phyloP scores from a whole-genome alignment of 2,113 vertebrate genomes.

The Sarotherodon lohbergeri region DNA sequence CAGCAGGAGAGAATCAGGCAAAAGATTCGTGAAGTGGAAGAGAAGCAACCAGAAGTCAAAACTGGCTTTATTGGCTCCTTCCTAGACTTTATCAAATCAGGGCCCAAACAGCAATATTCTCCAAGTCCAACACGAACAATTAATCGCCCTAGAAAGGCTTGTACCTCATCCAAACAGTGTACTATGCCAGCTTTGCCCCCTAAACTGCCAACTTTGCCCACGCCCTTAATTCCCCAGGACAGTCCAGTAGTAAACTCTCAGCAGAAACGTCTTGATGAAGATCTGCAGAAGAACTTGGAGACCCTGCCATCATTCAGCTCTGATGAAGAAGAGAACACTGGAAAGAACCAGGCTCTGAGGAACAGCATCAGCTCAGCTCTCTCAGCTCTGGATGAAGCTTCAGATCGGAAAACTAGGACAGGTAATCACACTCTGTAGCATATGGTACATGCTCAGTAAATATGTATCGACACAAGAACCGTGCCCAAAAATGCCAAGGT shows the following conservation, averaged over 20 bases:
- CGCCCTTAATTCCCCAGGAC: constrained; percentile 66
- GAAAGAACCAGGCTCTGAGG: constrained; percentile 85
- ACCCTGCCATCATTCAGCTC: constrained; percentile 90
- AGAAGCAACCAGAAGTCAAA: constrained; percentile 97
- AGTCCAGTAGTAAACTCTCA: constrained; percentile 63
- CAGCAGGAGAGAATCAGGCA: constrained; percentile 96
- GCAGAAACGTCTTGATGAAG: constrained; percentile 82
- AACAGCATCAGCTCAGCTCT: constrained; percentile 87
- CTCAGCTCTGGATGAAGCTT: constrained; percentile 81
- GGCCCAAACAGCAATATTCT: constrained; percentile 92
- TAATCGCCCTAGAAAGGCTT: constrained; percentile 82
- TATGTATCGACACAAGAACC: background rate
- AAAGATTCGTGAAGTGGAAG: constrained; percentile 96
- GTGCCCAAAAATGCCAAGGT: background rate
- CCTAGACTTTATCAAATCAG: constrained; percentile 96
- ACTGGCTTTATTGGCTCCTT: constrained; percentile 97
- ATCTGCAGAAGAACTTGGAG: constrained; percentile 88
- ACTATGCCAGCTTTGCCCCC: constrained; percentile 61
- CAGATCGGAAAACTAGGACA: constrained; percentile 81
- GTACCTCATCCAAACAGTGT: constrained; percentile 74
- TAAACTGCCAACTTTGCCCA: constrained; percentile 65
- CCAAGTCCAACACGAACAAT: constrained; percentile 84
- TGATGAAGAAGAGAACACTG: constrained; percentile 91
- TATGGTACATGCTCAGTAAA: background rate
- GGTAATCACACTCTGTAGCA: constrained; percentile 67